Conservation (phyloP, 1,140 invertebrate genomes). For the Drosophila burlai region DNA sequence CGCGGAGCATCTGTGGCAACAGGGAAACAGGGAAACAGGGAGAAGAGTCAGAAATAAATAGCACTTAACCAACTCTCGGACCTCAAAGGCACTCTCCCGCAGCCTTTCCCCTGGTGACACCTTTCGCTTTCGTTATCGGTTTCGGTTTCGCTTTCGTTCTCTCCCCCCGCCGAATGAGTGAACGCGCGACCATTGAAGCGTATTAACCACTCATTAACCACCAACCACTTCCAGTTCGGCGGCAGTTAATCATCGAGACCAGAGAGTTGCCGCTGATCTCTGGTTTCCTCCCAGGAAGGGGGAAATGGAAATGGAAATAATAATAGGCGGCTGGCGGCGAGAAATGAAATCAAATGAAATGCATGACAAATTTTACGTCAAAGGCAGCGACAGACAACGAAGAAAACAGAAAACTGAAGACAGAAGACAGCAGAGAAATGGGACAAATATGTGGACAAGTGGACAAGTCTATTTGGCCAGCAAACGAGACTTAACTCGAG, state of each 20-base stretch:
- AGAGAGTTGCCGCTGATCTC: too few species aligned
- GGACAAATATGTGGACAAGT: conserved; percentile 33
- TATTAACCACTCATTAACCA: conserved; percentile 28
- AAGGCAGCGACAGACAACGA: background rate
- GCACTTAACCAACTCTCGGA: background rate
- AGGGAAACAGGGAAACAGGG: background rate
- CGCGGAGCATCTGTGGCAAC: conserved; percentile 6
- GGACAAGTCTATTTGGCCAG: conserved; percentile 1
- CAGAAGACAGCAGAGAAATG: background rate
- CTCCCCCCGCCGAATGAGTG: background rate
- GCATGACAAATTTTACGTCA: conserved; percentile 48
- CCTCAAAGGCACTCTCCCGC: too few species aligned
- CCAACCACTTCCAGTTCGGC: conserved; percentile 31
- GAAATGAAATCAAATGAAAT: conserved; percentile 61
- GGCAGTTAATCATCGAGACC: conserved; percentile 19
- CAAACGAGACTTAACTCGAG: conserved; percentile 8
- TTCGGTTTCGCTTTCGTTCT: background rate
- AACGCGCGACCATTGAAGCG: conserved; percentile 23
- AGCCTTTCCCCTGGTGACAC: background rate
- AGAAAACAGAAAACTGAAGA: conserved; percentile 6
- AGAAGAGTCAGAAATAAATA: background rate
- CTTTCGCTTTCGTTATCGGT: conserved; percentile 1
- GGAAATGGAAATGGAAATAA: conserved; percentile 4
- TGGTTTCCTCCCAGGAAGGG: conserved; percentile 21
- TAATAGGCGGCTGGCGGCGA: conserved; percentile 2